These are phyloP conservation scores for Scyliorhinus canicula DNA, from an alignment of 2,797 vertebrate genomes.

Conservation along the genomic window DNA sequence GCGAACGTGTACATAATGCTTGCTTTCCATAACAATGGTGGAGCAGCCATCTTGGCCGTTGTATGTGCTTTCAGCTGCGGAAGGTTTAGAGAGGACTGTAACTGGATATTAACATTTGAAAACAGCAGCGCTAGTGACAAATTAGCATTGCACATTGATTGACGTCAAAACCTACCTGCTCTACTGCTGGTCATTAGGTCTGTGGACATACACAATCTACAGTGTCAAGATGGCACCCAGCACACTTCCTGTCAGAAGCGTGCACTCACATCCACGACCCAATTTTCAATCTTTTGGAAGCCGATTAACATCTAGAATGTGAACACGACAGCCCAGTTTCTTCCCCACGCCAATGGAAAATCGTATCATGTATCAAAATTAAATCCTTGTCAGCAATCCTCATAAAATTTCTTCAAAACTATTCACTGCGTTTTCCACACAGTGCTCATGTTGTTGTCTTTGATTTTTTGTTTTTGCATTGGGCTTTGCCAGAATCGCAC, in stretches of 20 bases:
- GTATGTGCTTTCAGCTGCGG: neutral
- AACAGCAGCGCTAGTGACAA: neutral
- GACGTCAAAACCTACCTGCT: neutral
- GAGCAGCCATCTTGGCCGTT: neutral
- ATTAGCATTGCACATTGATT: neutral
- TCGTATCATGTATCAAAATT: neutral
- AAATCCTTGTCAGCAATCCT: neutral
- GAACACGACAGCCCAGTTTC: too few relatives aligned
- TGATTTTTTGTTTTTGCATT: conserved; percentile 38
- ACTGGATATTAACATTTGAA: neutral
- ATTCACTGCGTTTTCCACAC: conserved; percentile 4
- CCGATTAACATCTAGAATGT: neutral
- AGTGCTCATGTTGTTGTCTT: conserved; percentile 5
- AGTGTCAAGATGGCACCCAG: neutral
- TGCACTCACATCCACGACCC: neutral
- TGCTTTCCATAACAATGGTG: neutral
- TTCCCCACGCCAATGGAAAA: neutral
- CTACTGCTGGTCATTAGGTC: neutral
- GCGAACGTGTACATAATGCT: neutral
- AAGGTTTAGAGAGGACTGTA: neutral
- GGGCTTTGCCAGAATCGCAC: conserved; percentile 58
- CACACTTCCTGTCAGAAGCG: neutral
- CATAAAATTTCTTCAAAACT: neutral
- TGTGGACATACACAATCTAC: neutral
- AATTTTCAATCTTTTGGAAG: too few relatives aligned